Percentiles rank a stretch among this genome's conserved stretches.
These are phyloP conservation scores for Solenopsis fugax DNA, from an alignment of 1,140 invertebrate genomes.

Conservation along the genomic window DNA sequence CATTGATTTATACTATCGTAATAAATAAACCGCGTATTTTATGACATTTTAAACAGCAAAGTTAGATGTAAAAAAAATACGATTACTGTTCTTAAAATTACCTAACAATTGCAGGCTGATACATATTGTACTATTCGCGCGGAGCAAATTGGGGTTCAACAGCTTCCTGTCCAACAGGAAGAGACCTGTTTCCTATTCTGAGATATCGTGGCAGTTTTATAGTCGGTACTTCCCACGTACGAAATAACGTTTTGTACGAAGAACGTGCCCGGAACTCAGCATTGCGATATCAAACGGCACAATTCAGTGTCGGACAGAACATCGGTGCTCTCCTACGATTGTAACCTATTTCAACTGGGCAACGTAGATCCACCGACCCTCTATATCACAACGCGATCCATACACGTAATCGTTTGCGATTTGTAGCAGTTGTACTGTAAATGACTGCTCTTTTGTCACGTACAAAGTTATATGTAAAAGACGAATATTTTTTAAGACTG, in stretches of 20 bases:
- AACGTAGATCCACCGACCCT: constrained; percentile 53
- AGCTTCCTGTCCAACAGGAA: constrained; percentile 71
- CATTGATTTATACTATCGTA: not conserved
- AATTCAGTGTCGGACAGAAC: constrained; percentile 71
- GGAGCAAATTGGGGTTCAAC: constrained; percentile 62
- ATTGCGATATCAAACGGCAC: constrained; percentile 72
- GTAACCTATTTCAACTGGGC: constrained; percentile 70
- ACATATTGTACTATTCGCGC: constrained; percentile 23
- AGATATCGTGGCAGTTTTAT: constrained; percentile 77
- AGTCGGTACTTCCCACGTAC: constrained; percentile 74
- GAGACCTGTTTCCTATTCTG: constrained; percentile 72
- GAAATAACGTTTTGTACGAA: constrained; percentile 74
- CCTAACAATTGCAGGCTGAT: not conserved
- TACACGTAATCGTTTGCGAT: constrained; percentile 58
- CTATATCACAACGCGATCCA: constrained; percentile 51
- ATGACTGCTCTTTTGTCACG: constrained; percentile 56
- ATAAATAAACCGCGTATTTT: not conserved
- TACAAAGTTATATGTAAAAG: constrained; percentile 37
- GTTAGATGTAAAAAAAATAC: not conserved
- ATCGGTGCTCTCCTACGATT: constrained; percentile 68
- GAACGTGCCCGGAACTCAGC: constrained; percentile 72
- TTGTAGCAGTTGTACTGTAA: constrained; percentile 53
- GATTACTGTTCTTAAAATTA: not conserved
- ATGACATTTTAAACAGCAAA: not conserved
- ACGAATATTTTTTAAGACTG: constrained; percentile 23